These are phyloP conservation scores for Ptilorrhoa leucosticta DNA, from an alignment of 2,113 vertebrate genomes.

Conservation along the genomic window DNA sequence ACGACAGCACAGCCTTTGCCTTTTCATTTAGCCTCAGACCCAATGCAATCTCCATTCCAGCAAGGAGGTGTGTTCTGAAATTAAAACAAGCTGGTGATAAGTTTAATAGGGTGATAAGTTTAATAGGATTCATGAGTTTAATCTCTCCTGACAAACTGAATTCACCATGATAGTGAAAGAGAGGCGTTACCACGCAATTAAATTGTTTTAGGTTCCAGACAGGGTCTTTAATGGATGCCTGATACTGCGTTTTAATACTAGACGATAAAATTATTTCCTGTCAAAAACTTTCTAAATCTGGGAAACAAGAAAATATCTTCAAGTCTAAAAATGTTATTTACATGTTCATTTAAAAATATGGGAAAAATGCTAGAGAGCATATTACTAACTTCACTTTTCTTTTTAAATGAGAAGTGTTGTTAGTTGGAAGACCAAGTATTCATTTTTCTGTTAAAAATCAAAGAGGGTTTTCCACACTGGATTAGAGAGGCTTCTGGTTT, in stretches of 20 bases:
- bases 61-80: neutral
- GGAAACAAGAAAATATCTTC: neutral
- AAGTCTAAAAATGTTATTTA: neutral
- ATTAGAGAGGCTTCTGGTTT: neutral
- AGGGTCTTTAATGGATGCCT: neutral
- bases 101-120: neutral
- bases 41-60: neutral
- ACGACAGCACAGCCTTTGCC: neutral
- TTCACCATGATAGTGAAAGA: neutral
- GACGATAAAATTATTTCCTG: neutral
- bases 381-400: neutral
- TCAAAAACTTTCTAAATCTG: neutral
- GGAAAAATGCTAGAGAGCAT: neutral
- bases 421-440: neutral
- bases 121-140: neutral
- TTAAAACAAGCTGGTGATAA: neutral
- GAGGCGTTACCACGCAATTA: neutral
- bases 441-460: neutral
- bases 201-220: neutral
- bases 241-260: neutral
- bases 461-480: neutral
- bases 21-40: neutral
- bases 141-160: conserved; percentile 12
- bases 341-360: neutral
- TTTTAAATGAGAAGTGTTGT: neutral